Evolutionary conservation across 2,113 vertebrate genomes (phyloP).

Genomic region (Python bivittatus): DNA sequence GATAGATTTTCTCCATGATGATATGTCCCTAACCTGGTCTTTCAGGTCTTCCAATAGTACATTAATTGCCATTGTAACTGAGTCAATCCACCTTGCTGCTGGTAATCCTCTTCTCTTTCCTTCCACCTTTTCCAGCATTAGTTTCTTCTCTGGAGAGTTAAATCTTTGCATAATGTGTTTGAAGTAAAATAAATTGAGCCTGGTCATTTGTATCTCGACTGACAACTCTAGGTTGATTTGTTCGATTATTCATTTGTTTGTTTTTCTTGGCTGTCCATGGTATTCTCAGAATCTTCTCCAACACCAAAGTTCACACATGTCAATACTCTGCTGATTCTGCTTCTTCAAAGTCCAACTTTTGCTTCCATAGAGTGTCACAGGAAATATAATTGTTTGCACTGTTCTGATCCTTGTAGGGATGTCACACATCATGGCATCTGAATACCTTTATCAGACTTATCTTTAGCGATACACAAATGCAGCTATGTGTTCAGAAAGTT

Average conservation of each 20-base stretch:
- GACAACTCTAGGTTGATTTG: neutral
- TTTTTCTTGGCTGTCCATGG: neutral
- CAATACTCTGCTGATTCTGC: neutral
- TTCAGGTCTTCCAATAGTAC: too few species aligned
- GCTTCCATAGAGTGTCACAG: neutral
- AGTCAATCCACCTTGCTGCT: too few species aligned
- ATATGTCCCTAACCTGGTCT: too few species aligned
- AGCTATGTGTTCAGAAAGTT: neutral
- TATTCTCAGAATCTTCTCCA: neutral
- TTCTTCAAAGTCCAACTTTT: neutral
- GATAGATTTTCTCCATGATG: too few species aligned
- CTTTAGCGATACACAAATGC: constrained; percentile 8
- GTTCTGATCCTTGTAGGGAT: neutral
- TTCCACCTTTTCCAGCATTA: too few species aligned
- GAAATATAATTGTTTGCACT: neutral
- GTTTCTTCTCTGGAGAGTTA: too few species aligned
- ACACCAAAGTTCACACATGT: neutral
- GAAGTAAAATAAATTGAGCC: too few species aligned
- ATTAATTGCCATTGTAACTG: too few species aligned
- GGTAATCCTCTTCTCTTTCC: too few species aligned
- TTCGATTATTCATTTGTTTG: neutral
- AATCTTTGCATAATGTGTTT: too few species aligned
- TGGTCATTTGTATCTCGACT: too few species aligned
- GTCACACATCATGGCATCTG: neutral
- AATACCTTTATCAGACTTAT: neutral